Evolutionary conservation across 2,797 vertebrate species (phyloP).

Genomic region (Botia almorhae): DNA sequence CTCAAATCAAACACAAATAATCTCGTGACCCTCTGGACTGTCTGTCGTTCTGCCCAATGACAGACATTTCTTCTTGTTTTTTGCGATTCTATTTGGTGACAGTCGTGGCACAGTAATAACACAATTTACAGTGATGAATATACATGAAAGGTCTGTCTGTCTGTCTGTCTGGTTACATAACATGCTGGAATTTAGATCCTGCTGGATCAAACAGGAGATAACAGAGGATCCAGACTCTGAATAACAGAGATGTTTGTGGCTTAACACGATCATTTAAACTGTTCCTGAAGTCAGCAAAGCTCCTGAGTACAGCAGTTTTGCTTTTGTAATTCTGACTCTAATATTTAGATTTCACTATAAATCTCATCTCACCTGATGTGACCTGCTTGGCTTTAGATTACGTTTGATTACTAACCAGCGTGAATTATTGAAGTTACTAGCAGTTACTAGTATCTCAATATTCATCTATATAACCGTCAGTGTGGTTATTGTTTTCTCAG

Average conservation of each 20-base stretch:
- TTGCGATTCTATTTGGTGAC: no score
- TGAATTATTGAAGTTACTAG: background rate
- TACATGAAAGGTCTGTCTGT: no score
- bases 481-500: conserved; percentile 67
- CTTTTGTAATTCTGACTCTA: background rate
- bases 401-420: background rate
- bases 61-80: no score
- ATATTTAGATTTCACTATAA: background rate
- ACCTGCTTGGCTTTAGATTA: background rate
- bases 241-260: conserved; percentile 7
- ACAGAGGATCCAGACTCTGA: background rate
- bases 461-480: background rate
- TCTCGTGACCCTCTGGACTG: background rate
- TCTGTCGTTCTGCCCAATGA: no score
- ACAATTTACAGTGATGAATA: background rate
- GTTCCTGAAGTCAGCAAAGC: background rate
- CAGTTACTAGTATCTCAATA: background rate
- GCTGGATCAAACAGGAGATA: background rate
- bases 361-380: background rate
- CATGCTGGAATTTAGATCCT: background rate
- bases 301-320: background rate
- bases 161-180: background rate
- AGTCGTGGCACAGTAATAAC: no score
- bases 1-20: background rate
- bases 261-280: background rate